Evolutionary conservation across 2,113 vertebrate species (phyloP).

Genomic region (Pipa parva): DNA sequence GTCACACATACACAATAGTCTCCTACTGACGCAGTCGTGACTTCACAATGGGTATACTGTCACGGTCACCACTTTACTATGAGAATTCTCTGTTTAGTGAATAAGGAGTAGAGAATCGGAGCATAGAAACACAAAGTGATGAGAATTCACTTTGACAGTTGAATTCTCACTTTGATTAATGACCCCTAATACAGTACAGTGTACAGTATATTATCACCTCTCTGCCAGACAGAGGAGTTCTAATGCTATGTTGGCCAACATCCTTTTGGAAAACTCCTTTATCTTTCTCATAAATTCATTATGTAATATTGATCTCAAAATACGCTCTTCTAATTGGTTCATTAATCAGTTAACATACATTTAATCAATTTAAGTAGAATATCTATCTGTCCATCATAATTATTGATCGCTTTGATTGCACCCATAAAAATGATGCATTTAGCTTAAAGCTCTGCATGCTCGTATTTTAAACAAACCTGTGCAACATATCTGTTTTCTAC

Average conservation of each 20-base stretch:
- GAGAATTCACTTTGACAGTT: too few species aligned
- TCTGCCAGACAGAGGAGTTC: neutral
- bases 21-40: too few species aligned
- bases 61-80: too few species aligned
- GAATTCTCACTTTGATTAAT: too few species aligned
- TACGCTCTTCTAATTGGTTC: constrained; percentile 24
- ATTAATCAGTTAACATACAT: constrained; percentile 11
- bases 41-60: too few species aligned
- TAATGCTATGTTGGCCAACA: neutral
- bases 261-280: neutral
- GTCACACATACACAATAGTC: too few species aligned
- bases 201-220: too few species aligned
- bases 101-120: too few species aligned
- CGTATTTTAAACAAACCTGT: constrained; percentile 2
- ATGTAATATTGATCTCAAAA: constrained; percentile 7
- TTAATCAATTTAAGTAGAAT: neutral
- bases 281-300: constrained; percentile 6
- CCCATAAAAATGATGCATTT: constrained; percentile 24
- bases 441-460: neutral
- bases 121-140: too few species aligned
- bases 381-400: constrained; percentile 11
- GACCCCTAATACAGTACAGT: too few species aligned
- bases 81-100: too few species aligned
- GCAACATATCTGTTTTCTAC: constrained; percentile 9
- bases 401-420: constrained; percentile 17